Evolutionary conservation across 2,113 vertebrate genomes (phyloP).

Genomic region (Oreocharis arfaki): DNA sequence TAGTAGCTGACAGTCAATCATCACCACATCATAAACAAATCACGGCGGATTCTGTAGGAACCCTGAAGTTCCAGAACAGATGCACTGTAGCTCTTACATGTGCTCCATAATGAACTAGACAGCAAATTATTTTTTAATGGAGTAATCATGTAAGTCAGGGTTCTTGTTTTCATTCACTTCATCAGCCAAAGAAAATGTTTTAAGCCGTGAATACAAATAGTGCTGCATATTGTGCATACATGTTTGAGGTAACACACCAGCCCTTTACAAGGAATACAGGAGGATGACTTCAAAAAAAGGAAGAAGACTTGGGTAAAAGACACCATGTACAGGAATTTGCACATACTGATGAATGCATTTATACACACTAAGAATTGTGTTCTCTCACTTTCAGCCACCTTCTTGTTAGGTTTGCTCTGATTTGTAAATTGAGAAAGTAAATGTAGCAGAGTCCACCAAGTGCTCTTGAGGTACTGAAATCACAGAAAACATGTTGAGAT

Average conservation of each 20-base stretch:
- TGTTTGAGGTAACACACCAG: background rate
- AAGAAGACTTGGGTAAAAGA: background rate
- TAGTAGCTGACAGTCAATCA: constrained; percentile 81
- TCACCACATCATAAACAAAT: constrained; percentile 80
- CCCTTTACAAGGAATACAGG: background rate
- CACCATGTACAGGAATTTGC: background rate
- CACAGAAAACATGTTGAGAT: background rate
- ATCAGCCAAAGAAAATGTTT: constrained; percentile 50
- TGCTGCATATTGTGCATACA: background rate
- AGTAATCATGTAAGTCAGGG: constrained; percentile 29
- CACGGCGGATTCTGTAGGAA: constrained; percentile 55
- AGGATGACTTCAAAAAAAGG: background rate
- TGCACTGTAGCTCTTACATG: background rate
- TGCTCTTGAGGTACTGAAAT: background rate
- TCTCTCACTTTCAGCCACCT: background rate
- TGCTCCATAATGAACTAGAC: constrained; percentile 45
- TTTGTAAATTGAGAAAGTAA: background rate
- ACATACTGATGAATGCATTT: background rate
- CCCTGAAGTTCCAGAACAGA: constrained; percentile 55
- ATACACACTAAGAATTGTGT: background rate
- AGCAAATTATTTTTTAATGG: constrained; percentile 55
- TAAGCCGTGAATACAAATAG: constrained; percentile 43
- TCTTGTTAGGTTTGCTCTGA: background rate
- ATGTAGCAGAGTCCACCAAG: background rate
- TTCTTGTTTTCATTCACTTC: constrained; percentile 35